Evolutionary conservation across 2,888 invertebrate species (phyloP).

Genomic region (Gryllus longicercus): DNA sequence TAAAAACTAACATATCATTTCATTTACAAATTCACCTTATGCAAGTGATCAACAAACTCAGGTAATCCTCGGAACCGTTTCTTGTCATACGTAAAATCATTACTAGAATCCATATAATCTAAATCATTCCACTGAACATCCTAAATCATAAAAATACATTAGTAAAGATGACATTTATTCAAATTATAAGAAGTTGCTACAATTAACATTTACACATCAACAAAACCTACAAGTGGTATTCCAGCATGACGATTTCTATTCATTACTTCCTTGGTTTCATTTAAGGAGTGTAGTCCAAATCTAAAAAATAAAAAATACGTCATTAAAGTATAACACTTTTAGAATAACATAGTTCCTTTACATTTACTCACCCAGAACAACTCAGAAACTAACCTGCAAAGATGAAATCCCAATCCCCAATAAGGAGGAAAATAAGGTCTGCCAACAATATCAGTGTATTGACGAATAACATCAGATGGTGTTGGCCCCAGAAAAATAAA

Average conservation of each 20-base stretch:
- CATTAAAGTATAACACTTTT: too few relatives aligned
- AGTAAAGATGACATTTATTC: too few relatives aligned
- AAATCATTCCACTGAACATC: constrained; percentile 83
- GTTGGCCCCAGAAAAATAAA: constrained; percentile 73
- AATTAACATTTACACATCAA: constrained; percentile 22
- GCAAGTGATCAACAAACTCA: constrained; percentile 65
- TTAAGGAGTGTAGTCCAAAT: constrained; percentile 63
- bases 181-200: background rate
- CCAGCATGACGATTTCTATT: constrained; percentile 66
- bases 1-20: background rate
- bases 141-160: constrained; percentile 45
- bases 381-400: constrained; percentile 61
- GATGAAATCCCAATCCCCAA: constrained; percentile 85
- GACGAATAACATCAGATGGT: constrained; percentile 63
- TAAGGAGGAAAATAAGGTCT: constrained; percentile 79
- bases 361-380: background rate
- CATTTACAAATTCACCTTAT: constrained; percentile 47
- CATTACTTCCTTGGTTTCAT: constrained; percentile 63
- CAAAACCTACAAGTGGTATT: constrained; percentile 67
- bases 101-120: constrained; percentile 75
- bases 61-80: constrained; percentile 61
- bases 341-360: background rate
- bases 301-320: constrained; percentile 43
- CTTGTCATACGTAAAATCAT: constrained; percentile 75
- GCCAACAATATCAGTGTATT: constrained; percentile 69